Evolutionary conservation across 2,113 vertebrate species (phyloP).

Genomic region (Saguinus imperator): DNA sequence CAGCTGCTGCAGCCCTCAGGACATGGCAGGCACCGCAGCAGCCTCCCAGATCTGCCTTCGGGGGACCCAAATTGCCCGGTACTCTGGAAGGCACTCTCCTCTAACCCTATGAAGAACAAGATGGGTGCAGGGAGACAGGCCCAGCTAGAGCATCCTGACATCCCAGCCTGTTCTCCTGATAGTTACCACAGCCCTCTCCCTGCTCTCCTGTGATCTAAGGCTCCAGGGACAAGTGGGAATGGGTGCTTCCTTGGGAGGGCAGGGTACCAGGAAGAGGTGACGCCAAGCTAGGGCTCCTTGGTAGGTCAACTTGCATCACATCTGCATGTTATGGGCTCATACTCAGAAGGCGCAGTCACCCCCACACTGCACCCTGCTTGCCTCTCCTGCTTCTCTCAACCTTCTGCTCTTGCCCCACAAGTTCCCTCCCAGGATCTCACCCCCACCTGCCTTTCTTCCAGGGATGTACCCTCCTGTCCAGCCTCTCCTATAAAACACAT

Average conservation of each 20-base stretch:
- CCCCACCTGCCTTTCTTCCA: background rate
- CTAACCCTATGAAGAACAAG: conserved; percentile 60
- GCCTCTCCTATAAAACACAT: conserved; percentile 71
- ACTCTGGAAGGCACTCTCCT: conserved; percentile 53
- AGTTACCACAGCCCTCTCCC: background rate
- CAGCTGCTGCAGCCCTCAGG: conserved; percentile 90
- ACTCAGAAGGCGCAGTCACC: background rate
- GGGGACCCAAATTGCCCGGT: conserved; percentile 4
- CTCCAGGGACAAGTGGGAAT: background rate
- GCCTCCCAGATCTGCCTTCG: conserved; percentile 54
- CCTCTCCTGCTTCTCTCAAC: background rate
- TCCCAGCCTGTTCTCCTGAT: background rate
- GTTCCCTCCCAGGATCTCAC: background rate
- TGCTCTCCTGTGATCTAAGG: background rate
- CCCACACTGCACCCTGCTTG: background rate
- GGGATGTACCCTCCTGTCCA: background rate
- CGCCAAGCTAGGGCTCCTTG: background rate
- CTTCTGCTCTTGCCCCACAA: background rate
- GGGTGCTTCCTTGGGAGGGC: background rate
- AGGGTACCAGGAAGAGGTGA: background rate
- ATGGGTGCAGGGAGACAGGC: background rate
- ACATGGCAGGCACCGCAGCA: conserved; percentile 90
- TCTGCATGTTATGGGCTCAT: background rate
- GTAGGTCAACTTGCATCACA: background rate
- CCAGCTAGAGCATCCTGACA: background rate